Evolutionary conservation across 92 coral and sea anemone genomes (phyloP), one percentile per base, ranked within the genome.

Genomic region (Phenganax marumi): DNA sequence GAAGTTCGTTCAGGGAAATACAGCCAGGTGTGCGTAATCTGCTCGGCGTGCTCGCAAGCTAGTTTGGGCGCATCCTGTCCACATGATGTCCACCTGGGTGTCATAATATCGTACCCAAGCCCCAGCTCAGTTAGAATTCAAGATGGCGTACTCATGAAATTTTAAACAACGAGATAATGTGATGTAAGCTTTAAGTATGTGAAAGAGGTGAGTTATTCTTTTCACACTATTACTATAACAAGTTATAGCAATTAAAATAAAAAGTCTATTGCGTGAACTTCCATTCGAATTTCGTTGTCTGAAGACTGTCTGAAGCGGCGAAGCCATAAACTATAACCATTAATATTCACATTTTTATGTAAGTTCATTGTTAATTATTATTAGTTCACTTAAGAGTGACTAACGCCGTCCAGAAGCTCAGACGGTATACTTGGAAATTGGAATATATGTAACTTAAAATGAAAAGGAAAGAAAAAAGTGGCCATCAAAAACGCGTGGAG

Each of bases 381-480:
- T 3, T 16, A 18, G 2, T 33, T 33, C 43, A 33, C 5, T 33
- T 33, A 33, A 33, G 26, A 18, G 43, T 0, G 33, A 19, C 68
- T n/a, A 62, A 33, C 43, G 33, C 33, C 33, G 68, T 23, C 43
- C 68, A 62, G 68, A 56, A 56, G 63, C 63, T 58, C 25, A 58
- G 65, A 18, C n/a, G 23, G 19, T 58, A 21, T 14, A 58, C 65
- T 58, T 58, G 65, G 21, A 14, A 12, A 7, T 23, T 58, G n/a
- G 65, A 33, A 33, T 33, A 33, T 33, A 0, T 1, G 1, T 5
- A 62, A 62, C 68, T 62, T 18, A 62, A 62, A 62, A 62, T 62
- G 68, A 62, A 62, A 62, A 62, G 65, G 33, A 56, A 58, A 58
- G 23, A 58, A 23, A 62, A 62, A 62, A 62, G 68, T 62, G 33